These are phyloP conservation scores for Drosophila pseudoananassae DNA, from an alignment of 1,140 invertebrate species.

Conservation along the genomic window DNA sequence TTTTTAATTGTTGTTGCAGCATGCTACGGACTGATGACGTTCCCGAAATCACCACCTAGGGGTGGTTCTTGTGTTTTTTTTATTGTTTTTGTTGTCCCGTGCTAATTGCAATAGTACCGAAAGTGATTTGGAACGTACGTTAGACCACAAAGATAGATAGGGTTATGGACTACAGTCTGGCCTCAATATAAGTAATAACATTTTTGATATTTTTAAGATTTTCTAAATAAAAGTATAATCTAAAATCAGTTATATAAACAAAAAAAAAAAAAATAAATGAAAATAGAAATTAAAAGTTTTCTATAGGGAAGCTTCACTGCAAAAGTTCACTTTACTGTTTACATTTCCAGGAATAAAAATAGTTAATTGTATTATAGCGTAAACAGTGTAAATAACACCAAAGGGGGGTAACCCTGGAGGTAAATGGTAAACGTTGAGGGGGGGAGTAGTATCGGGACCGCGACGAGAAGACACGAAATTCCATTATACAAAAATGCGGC, in stretches of 20 bases:
- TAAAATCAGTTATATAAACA: neutral
- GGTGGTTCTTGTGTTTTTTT: slow-evolving; percentile 6
- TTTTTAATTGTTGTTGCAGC: slow-evolving; percentile 65
- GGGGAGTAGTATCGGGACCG: slow-evolving; percentile 4
- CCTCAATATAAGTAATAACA: neutral
- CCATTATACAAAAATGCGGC: slow-evolving; percentile 51
- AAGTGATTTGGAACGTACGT: slow-evolving; percentile 23
- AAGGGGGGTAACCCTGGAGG: neutral
- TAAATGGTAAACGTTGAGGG: too few species aligned
- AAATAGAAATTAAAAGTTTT: neutral
- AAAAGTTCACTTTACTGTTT: neutral
- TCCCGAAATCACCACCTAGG: slow-evolving; percentile 7
- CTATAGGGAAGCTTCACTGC: neutral
- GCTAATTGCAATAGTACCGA: slow-evolving; percentile 33
- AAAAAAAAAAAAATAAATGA: neutral
- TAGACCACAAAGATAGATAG: neutral
- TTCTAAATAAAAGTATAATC: too few species aligned
- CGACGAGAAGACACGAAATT: slow-evolving; percentile 11
- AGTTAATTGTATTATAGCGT: slow-evolving; percentile 16
- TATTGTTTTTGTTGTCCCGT: slow-evolving; percentile 11
- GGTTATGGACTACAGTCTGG: neutral
- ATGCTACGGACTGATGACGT: slow-evolving; percentile 25
- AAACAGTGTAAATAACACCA: slow-evolving; percentile 12
- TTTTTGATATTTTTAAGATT: too few species aligned
- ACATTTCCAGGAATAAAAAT: slow-evolving; percentile 5